These are phyloP conservation scores for Oophaga sylvatica DNA, from an alignment of 2,797 vertebrate species.

Conservation along the genomic window DNA sequence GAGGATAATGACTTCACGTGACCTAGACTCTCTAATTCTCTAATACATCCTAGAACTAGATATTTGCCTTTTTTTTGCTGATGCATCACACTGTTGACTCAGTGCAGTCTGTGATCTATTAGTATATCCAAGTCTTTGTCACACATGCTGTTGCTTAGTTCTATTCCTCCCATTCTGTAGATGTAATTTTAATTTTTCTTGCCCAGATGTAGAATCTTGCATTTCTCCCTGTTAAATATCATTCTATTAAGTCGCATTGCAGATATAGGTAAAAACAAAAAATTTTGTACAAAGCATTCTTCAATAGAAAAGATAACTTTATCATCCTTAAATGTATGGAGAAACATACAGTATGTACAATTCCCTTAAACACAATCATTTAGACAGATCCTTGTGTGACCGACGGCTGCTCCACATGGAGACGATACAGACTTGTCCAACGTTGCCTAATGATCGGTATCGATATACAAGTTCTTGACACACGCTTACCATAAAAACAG, in stretches of 20 bases:
- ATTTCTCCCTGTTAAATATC: too few species aligned
- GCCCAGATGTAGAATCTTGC: too few species aligned
- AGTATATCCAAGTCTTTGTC: too few species aligned
- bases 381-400: constrained; percentile 19
- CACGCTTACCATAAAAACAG: not conserved
- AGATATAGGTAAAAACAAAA: not conserved
- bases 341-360: constrained; percentile 42
- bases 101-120: too few species aligned
- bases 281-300: constrained; percentile 12
- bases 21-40: too few species aligned
- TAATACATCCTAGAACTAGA: too few species aligned
- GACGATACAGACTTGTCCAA: not conserved
- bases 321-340: constrained; percentile 29
- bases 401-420: not conserved
- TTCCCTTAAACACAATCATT: constrained; percentile 5
- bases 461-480: not conserved
- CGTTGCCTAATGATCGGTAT: not conserved
- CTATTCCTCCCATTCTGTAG: too few species aligned
- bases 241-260: not conserved
- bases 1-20: too few species aligned
- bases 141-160: too few species aligned
- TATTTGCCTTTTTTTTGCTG: too few species aligned
- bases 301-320: constrained; percentile 47
- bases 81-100: too few species aligned
- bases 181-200: too few species aligned